Evolutionary conservation across 2,113 vertebrate species (phyloP), one percentile per base, ranked within the genome.

Genomic region (Excalfactoria chinensis): DNA sequence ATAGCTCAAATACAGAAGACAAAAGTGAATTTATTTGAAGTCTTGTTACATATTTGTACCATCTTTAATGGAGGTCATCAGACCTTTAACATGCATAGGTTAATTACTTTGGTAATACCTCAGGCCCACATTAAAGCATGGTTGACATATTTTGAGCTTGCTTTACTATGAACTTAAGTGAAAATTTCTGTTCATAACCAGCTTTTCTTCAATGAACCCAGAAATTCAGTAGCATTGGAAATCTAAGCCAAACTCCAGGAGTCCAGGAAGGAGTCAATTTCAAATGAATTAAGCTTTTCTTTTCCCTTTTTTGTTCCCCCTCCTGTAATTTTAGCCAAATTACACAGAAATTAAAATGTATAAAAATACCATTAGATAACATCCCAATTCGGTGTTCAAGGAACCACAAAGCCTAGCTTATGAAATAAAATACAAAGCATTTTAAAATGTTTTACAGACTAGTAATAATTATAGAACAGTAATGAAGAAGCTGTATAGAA

Each of bases 151-250:
- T 95, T 94, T 84, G 76, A 88, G 83, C 69, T 91, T 56, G 88
- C 70, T 86, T 84, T 88, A 77, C 90, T 88, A 16, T 58, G 58
- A 88, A 93, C 66, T 94, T 90, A 90, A 67, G 86, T 76, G 68
- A 72, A 59, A 77, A 88, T 75, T 94, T 84, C 83, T 64, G 86
- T 68, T 90, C 88, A 68, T 58, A 92, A 92, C 92, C 96, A 94
- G 93, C 92, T 95, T 86, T 72, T 93, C 92, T 86, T 46, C 79
- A 74, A 19, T 25, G 75, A 89, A 30, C 87, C 60, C 75, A 93
- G 75, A 93, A 73, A 86, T 46, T 59, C 1, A 51, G 11, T 55
- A 40, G 19, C 70, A 23, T 35, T 77, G 32, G 46, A 89, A 78
- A 86, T n/a, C 16, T 70, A 92, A 90, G 88, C 40, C 79, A 84